Evolutionary conservation across 2,113 vertebrate genomes (phyloP), one percentile per base, ranked within the genome.

Genomic region (Irena cyanogastra): DNA sequence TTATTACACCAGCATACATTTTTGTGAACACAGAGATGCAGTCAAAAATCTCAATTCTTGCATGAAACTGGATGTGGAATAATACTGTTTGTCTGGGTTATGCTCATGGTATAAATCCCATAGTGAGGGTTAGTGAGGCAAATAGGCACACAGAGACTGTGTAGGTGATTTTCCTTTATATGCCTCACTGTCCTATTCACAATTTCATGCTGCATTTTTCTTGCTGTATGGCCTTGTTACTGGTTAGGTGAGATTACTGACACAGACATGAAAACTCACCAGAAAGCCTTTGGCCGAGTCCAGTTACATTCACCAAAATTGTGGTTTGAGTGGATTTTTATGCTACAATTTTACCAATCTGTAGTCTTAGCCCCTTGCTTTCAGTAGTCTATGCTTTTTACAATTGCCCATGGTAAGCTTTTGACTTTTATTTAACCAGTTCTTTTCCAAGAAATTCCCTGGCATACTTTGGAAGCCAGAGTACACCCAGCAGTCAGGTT

Each of bases 61-160:
- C 70, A 82, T 72, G 89, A 87, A 86, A 69, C 60, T 87, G 79
- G 78, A 91, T 92, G 33, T 85, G 49, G 65, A 78, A 69, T 96
- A 95, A 89, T 87, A 60, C 66, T 64, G 33, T 94, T 95, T 96
- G 72, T 91, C 69, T 91, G 83, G 60, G 77, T 84, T 89, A 70
- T 71, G 87, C 70, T 96, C 37, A 66, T 63, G 60, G 33, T 68
- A 53, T 64, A 94, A 94, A 93, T 84, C 80, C 53, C 18, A 53
- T 79, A 7, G 6, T 57, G 69, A 78, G 41, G 13, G 74, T 68
- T 82, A 84, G 53, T 64, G 69, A 90, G 78, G 53, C 70, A 76
- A 93, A 64, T 19, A 75, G 53, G 31, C 4, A 0, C 53, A 68
- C 27, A 75, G 76, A 63, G n/a, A 60, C 68, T 41, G 6, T 54